phyloP scores from a whole-genome alignment of 1,140 invertebrate genomes.

The Stenopsyche tienmushanensis region DNA sequence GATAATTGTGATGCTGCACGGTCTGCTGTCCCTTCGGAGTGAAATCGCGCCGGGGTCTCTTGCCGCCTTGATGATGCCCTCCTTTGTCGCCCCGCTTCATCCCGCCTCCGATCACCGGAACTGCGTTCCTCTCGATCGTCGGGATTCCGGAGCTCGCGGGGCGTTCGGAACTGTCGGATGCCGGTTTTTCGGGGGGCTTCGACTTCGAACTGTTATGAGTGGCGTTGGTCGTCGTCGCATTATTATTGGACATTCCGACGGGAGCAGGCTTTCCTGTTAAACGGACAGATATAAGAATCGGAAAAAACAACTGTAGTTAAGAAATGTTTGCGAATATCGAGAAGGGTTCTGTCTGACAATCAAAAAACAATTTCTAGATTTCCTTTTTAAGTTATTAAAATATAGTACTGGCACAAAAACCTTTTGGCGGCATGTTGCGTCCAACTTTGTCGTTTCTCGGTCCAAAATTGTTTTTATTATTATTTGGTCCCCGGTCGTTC shows the following conservation, averaged over 20 bases:
- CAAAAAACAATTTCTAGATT: not conserved
- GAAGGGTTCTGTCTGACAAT: not conserved
- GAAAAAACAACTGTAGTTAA: not conserved
- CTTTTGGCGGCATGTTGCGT: not conserved
- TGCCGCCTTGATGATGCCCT: conserved; percentile 15
- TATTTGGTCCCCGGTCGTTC: conserved; percentile 13
- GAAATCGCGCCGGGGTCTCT: conserved; percentile 13
- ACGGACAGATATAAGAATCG: too few relatives aligned
- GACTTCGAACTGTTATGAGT: not conserved
- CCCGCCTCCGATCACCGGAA: conserved; percentile 18
- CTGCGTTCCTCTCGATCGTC: conserved; percentile 6
- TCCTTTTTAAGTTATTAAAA: too few relatives aligned
- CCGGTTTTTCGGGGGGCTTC: conserved; percentile 19
- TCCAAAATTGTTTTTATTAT: conserved; percentile 8
- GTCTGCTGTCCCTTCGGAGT: conserved; percentile 18
- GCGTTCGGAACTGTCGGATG: conserved; percentile 9
- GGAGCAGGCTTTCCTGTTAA: conserved; percentile 1
- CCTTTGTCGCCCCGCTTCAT: conserved; percentile 9
- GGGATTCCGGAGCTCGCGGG: conserved; percentile 19
- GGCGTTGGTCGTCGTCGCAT: not conserved
- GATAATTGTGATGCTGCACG: conserved; percentile 16
- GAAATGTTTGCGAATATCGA: not conserved
- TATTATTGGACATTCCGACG: not conserved
- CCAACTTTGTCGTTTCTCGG: conserved; percentile 7
- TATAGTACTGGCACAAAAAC: too few relatives aligned